Evolutionary conservation across 2,113 vertebrate genomes (phyloP), one percentile per base, ranked within the genome.

Genomic region (Corythornis cristatus): DNA sequence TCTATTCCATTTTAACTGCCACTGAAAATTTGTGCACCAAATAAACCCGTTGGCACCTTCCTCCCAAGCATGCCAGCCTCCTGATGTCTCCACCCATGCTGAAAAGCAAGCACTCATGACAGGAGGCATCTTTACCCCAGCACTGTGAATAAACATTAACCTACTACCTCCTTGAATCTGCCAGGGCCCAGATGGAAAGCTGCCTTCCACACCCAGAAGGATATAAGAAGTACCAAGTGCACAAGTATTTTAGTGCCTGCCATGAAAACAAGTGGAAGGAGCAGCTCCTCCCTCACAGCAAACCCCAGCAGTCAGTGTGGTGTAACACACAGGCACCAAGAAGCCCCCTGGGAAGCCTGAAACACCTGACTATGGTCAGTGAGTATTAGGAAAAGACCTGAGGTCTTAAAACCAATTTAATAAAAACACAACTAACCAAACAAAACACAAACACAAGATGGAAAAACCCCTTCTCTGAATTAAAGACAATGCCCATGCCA

Each of bases 171-270:
- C 66, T 76, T 74, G 61, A 80, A 83, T 74, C 76, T 96, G 76
- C 68, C 72, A 61, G 92, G 88, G 61, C 86, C 86, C 92, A 95
- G 88, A 95, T 90, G 93, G 90, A 88, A 73, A 91, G 48, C 85
- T 96, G 92, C 78, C 75, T 93, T 91, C 50, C 62, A 64, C 65
- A 91, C 37, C 76, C 62, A 92, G 56, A 46, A 93, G 45, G 79
- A 93, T 74, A 94, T 70, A 88, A 91, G 93, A 93, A 96, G 73
- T 83, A 86, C 50, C 19, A 84, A 95, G 35, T n/a, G 58, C 72
- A 80, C 64, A 83, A 93, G 73, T 93, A 93, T 93, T 96, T 96
- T 93, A 91, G 88, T 56, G 73, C 80, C 83, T 94, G 90, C 60
- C 68, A 91, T 12, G 35, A 83, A 89, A 65, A 23, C 42, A 67